These are phyloP conservation scores for Pseudochaenichthys georgianus DNA, from an alignment of 2,797 vertebrate species.

Conservation along the genomic window DNA sequence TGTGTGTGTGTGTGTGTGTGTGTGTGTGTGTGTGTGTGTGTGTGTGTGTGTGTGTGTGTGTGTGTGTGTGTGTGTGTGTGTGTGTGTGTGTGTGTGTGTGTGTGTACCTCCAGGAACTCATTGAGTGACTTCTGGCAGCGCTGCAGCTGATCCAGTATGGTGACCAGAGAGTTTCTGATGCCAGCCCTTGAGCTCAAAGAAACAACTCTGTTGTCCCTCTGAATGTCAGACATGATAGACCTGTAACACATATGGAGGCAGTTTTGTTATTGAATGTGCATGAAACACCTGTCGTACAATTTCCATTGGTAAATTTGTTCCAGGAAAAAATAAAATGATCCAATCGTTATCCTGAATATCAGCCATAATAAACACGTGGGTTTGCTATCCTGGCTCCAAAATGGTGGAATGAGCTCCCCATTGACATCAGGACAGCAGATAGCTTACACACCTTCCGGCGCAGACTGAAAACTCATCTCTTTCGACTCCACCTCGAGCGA, in stretches of 20 bases:
- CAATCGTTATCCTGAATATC: neutral
- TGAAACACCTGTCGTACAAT: neutral
- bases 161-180: slow-evolving; percentile 91
- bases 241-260: slow-evolving; percentile 71
- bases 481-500: too few species aligned
- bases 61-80: too few species aligned
- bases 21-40: neutral
- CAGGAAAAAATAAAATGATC: neutral
- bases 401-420: too few species aligned
- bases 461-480: too few species aligned
- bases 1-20: slow-evolving; percentile 17
- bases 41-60: slow-evolving; percentile 58
- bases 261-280: slow-evolving; percentile 1
- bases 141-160: slow-evolving; percentile 95
- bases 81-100: too few species aligned
- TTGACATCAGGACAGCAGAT: too few species aligned
- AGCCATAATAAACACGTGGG: neutral
- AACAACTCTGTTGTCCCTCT: slow-evolving; percentile 91
- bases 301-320: neutral
- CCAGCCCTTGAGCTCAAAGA: slow-evolving; percentile 90
- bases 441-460: too few species aligned
- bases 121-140: slow-evolving; percentile 98
- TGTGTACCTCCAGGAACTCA: slow-evolving; percentile 94
- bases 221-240: slow-evolving; percentile 94
- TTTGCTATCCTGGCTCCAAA: too few species aligned